Evolutionary conservation across 2,797 vertebrate species (phyloP).

Genomic region (Helarctos malayanus): DNA sequence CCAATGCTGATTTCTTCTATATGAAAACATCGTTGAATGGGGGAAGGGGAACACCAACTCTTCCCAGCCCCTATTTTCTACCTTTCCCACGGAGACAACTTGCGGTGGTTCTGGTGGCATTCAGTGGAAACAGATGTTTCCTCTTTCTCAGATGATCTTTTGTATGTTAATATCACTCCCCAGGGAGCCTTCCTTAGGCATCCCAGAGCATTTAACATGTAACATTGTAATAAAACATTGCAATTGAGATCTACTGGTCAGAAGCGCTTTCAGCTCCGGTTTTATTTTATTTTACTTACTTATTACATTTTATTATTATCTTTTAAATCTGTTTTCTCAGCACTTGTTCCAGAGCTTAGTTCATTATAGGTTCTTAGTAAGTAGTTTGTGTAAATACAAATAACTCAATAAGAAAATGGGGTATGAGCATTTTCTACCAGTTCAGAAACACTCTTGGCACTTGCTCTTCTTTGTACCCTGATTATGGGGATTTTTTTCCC

Average conservation of each 20-base stretch:
- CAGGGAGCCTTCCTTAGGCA: not conserved
- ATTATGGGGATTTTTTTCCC: not conserved
- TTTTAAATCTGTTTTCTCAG: conserved; percentile 23
- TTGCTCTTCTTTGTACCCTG: not conserved
- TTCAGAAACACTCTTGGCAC: not conserved
- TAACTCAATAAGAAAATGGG: not conserved
- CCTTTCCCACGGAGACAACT: not conserved
- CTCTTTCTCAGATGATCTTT: conserved; percentile 21
- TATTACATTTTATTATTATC: not conserved
- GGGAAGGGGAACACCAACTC: not conserved
- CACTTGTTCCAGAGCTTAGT: not conserved
- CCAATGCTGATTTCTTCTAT: not conserved
- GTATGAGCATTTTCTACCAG: not conserved
- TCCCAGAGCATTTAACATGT: not conserved
- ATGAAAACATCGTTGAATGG: not conserved
- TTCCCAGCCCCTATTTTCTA: not conserved
- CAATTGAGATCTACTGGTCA: not conserved
- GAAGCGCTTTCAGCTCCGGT: not conserved
- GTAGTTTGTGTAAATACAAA: conserved; percentile 28
- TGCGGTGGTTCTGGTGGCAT: not conserved
- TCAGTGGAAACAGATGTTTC: conserved; percentile 54
- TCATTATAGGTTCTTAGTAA: not conserved
- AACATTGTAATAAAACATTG: not conserved
- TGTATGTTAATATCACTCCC: not conserved
- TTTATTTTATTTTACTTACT: not conserved